Conservation (phyloP, 2,888 invertebrate species). For the Nowickia ferox region DNA sequence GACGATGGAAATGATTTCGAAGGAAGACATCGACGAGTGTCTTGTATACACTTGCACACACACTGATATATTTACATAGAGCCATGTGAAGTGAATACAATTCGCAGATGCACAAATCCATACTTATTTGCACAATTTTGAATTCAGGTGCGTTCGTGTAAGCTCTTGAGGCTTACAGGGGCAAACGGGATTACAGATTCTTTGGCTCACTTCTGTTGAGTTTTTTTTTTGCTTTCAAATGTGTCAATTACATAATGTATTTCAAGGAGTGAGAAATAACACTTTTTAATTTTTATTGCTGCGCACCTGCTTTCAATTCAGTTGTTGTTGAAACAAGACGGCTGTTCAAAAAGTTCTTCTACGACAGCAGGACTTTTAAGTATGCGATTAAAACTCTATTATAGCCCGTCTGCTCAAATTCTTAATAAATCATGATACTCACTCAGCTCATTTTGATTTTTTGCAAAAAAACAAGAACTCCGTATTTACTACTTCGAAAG, state of each 20-base stretch:
- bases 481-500: not conserved
- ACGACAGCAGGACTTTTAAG: no score
- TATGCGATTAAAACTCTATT: no score
- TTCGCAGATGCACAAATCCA: not conserved
- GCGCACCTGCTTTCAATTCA: no score
- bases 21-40: conserved; percentile 58
- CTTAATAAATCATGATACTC: no score
- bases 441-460: no score
- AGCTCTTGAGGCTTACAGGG: not conserved
- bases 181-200: not conserved
- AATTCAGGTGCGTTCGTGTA: not conserved
- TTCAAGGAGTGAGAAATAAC: no score
- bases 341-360: no score
- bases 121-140: conserved; percentile 5
- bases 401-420: no score
- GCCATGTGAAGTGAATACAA: not conserved
- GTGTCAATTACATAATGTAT: no score
- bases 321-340: no score
- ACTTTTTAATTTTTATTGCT: no score
- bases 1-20: conserved; percentile 64
- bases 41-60: conserved; percentile 6
- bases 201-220: not conserved
- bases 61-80: not conserved
- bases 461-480: not conserved
- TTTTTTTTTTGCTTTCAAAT: no score